Percentiles rank a stretch among this genome's conserved stretches.
Conservation (phyloP, 2,888 invertebrate species). For the Vandiemenella viatica region DNA sequence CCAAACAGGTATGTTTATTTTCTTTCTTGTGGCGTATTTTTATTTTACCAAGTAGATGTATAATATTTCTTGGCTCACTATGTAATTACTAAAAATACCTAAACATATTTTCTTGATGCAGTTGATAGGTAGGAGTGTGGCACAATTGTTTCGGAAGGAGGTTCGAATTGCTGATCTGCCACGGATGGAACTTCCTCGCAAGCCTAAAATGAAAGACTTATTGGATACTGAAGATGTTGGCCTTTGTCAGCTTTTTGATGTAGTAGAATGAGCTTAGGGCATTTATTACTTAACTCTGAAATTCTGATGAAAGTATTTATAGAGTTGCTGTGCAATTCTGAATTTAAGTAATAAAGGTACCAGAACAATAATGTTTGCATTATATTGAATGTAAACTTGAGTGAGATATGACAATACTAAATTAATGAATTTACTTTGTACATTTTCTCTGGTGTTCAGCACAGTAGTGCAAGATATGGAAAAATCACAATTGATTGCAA, state of each 20-base stretch:
- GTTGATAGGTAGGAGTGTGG: constrained; percentile 71
- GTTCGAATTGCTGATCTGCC: constrained; percentile 76
- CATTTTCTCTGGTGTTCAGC: too few species aligned
- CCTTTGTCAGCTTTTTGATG: constrained; percentile 5
- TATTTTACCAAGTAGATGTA: constrained; percentile 3
- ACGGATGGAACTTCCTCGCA: constrained; percentile 36
- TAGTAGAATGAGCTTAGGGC: too few species aligned
- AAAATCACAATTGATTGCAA: too few species aligned
- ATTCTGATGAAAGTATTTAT: too few species aligned
- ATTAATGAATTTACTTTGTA: too few species aligned
- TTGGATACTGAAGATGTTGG: constrained; percentile 2
- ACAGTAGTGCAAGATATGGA: too few species aligned
- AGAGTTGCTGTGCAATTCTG: too few species aligned
- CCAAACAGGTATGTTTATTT: constrained; percentile 45
- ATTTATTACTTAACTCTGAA: too few species aligned
- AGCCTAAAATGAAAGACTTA: not conserved
- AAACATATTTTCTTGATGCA: constrained; percentile 28
- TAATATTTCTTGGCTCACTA: not conserved
- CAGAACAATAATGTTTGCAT: too few species aligned
- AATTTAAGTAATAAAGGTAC: too few species aligned
- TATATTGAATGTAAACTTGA: too few species aligned
- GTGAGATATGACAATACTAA: too few species aligned
- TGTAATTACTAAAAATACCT: not conserved
- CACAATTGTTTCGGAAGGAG: constrained; percentile 76
- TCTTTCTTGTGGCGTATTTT: not conserved